phyloP scores from a whole-genome alignment of 2,113 vertebrate genomes.

The Mandrillus leucophaeus region DNA sequence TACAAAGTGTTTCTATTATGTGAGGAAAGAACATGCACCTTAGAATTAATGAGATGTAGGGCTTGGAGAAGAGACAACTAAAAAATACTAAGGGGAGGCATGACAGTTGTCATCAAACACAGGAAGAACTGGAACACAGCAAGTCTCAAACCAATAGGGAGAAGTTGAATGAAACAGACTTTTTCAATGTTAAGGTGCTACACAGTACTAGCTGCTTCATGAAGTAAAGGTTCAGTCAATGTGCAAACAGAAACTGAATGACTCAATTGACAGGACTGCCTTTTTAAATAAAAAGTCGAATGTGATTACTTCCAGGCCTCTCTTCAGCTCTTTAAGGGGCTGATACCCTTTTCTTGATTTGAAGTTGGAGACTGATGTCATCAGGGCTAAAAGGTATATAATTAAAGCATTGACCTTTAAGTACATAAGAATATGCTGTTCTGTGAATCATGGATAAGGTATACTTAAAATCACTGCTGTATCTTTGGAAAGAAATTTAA shows the following conservation, averaged over 20 bases:
- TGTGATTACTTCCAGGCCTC: neutral
- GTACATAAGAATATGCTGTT: neutral
- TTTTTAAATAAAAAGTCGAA: neutral
- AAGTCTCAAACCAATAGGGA: neutral
- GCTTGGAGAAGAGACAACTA: neutral
- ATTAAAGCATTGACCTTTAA: neutral
- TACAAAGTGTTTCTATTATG: neutral
- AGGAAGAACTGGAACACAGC: neutral
- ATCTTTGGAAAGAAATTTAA: constrained; percentile 27
- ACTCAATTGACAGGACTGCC: neutral
- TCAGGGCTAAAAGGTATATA: neutral
- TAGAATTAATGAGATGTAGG: neutral
- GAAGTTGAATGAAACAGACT: neutral
- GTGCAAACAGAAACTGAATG: neutral
- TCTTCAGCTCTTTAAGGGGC: neutral
- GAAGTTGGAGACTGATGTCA: neutral
- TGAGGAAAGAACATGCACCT: neutral
- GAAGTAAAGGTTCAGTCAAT: neutral
- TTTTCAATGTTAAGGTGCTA: neutral
- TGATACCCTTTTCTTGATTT: neutral
- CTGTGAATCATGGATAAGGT: neutral
- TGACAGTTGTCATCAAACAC: neutral
- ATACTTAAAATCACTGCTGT: neutral
- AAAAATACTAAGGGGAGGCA: neutral
- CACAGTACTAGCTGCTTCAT: neutral